A percentile compares a stretch with the other conserved stretches of the same genome.
Conservation (phyloP, 2,888 invertebrate genomes). For the Subacronicta megacephala region DNA sequence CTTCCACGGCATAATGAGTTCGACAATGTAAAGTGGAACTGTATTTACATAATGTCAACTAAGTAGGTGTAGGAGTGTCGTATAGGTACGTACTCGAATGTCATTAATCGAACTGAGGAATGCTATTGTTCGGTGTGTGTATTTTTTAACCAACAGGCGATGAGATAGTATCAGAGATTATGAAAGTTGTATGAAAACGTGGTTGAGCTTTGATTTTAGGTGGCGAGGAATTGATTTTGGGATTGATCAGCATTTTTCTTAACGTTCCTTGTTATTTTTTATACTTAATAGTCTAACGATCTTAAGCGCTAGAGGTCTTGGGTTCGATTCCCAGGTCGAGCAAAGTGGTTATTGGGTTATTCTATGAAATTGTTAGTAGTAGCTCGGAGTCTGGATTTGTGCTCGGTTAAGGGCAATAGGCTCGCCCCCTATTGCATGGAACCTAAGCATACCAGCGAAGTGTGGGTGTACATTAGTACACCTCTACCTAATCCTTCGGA, state of each 20-base stretch:
- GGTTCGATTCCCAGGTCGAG: too few relatives aligned
- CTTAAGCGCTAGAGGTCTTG: too few relatives aligned
- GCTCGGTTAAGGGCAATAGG: too few relatives aligned
- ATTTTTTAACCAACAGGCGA: conserved; percentile 80
- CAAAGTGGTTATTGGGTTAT: too few relatives aligned
- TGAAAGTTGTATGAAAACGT: conserved; percentile 54
- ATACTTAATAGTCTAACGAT: too few relatives aligned
- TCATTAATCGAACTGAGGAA: conserved; percentile 87
- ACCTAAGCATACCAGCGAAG: too few relatives aligned
- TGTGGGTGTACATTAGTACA: too few relatives aligned
- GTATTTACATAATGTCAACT: conserved; percentile 90
- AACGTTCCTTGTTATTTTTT: too few relatives aligned
- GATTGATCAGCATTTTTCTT: background rate
- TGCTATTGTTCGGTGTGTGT: conserved; percentile 83
- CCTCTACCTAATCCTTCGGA: too few relatives aligned
- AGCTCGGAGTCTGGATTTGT: too few relatives aligned
- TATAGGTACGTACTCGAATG: conserved; percentile 69
- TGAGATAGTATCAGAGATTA: conserved; percentile 68
- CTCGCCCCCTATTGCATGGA: too few relatives aligned
- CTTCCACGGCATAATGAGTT: conserved; percentile 87
- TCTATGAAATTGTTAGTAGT: too few relatives aligned
- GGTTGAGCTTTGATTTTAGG: conserved; percentile 40
- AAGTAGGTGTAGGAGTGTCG: conserved; percentile 86
- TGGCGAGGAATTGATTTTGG: conserved; percentile 15
- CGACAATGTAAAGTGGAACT: conserved; percentile 87